Evolutionary conservation across 2,797 vertebrate genomes (phyloP), one percentile per base, ranked within the genome.

Genomic region (Pseudochromis fuscus): DNA sequence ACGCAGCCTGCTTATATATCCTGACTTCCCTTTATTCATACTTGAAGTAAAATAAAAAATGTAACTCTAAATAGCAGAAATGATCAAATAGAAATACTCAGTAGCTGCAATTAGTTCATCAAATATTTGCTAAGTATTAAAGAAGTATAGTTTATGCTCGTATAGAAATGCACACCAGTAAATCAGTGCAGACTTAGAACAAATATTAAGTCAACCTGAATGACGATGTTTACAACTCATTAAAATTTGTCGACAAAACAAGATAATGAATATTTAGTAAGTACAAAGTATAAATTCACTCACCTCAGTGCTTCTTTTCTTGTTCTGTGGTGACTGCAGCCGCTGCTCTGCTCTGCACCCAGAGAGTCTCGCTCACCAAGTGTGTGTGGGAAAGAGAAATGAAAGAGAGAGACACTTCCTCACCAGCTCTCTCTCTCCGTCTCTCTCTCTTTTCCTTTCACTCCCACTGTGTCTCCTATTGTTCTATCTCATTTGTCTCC

Each of bases 241-340:
- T 74, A 18, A 57, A 19, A 60, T 53, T 13, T 12, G 9, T n/a
- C 6, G 13, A 62, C 23, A 33, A 48, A 49, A 24, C 9, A 7
- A 19, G 5, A n/a, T n/a, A n/a, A n/a, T 16, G 48, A 24, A 21
- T 3, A 55, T 35, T 23, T 5, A 49, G 19, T 25, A 37, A 44
- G 7, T 30, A 57, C 37, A 7, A 78, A 70, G 35, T 25, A 57
- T 8, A 6, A 61, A 80, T 58, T 45, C 21, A 73, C 90, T 93
- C 62, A 91, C 91, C 89, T 67, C 68, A 23, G 40, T 42, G 66
- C 61, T 77, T 80, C 59, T 73, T 53, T 61, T 72, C 48, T 25
- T 55, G 24, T 5, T 65, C 66, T 75, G 56, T 68, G 77, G 45
- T 24, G 28, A 40, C 72, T 7, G 53, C 64, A 52, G 1, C 42